A percentile compares a stretch with the other conserved stretches of the same genome.
phyloP scores from a whole-genome alignment of 2,888 invertebrate genomes.

The Gonocerus acuteangulatus region DNA sequence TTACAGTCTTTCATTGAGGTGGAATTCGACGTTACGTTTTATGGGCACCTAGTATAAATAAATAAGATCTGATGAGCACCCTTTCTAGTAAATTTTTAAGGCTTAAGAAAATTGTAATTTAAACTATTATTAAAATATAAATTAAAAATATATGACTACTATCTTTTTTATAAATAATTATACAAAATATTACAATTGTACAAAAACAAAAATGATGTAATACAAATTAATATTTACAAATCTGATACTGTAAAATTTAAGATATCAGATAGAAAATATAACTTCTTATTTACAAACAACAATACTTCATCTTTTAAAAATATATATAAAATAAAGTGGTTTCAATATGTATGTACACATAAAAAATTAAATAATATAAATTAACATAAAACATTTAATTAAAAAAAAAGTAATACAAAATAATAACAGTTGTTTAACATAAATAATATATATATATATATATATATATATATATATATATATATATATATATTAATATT shows the following conservation, averaged over 20 bases:
- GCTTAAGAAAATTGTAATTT: constrained; percentile 5
- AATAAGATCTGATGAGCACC: neutral
- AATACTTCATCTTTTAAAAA: no score
- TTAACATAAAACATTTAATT: no score
- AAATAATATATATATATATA: no score
- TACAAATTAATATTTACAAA: constrained; percentile 5
- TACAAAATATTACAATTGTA: constrained; percentile 5
- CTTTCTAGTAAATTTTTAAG: constrained; percentile 4
- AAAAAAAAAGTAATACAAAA: no score
- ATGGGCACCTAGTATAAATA: constrained; percentile 3
- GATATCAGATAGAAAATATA: neutral
- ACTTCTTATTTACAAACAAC: no score
- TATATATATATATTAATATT: no score
- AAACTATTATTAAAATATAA: constrained; percentile 10
- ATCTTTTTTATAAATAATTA: constrained; percentile 5
- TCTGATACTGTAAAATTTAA: constrained; percentile 8
- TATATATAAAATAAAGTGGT: no score
- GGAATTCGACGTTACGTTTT: neutral
- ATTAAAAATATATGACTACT: constrained; percentile 14
- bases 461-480: no score
- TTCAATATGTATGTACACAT: no score
- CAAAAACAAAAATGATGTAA: constrained; percentile 2
- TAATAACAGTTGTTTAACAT: no score
- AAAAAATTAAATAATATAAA: no score
- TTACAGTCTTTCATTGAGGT: no score